Percentiles rank a stretch among this genome's conserved stretches.
These are phyloP conservation scores for Nycticryphes semicollaris DNA, from an alignment of 2,113 vertebrate species.

Conservation along the genomic window DNA sequence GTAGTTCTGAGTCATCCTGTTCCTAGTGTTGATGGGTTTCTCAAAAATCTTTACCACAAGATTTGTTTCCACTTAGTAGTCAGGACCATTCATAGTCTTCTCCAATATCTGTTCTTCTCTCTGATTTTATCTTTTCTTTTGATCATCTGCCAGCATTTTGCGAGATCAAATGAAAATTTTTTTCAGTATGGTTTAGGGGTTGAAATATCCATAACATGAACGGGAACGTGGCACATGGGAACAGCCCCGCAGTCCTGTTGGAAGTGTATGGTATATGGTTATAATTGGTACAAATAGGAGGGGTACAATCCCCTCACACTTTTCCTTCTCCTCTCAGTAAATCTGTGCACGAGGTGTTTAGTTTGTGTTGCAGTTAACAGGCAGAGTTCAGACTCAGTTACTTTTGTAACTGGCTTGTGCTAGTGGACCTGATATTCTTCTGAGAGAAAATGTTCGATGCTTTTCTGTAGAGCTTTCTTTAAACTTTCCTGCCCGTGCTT, in stretches of 20 bases:
- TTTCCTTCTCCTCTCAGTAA: background rate
- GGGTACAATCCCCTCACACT: background rate
- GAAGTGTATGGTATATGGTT: background rate
- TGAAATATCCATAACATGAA: background rate
- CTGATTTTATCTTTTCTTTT: background rate
- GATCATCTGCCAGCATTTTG: background rate
- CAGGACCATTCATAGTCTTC: background rate
- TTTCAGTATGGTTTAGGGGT: background rate
- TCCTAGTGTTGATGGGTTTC: background rate
- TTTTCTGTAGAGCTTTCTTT: conserved; percentile 3
- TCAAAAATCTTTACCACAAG: background rate
- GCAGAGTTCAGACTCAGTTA: background rate
- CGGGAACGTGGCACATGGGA: background rate
- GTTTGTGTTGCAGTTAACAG: background rate
- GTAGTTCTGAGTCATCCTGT: background rate
- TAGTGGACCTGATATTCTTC: background rate
- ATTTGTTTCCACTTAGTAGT: background rate
- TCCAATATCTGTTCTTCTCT: background rate
- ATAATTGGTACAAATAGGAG: background rate
- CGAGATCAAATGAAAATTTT: background rate
- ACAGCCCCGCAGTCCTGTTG: background rate
- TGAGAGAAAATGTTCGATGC: background rate
- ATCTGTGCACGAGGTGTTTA: background rate
- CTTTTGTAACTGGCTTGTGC: background rate
- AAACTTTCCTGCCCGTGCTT: background rate